phyloP scores from a whole-genome alignment of 2,113 vertebrate genomes.

The Lutjanus erythropterus region DNA sequence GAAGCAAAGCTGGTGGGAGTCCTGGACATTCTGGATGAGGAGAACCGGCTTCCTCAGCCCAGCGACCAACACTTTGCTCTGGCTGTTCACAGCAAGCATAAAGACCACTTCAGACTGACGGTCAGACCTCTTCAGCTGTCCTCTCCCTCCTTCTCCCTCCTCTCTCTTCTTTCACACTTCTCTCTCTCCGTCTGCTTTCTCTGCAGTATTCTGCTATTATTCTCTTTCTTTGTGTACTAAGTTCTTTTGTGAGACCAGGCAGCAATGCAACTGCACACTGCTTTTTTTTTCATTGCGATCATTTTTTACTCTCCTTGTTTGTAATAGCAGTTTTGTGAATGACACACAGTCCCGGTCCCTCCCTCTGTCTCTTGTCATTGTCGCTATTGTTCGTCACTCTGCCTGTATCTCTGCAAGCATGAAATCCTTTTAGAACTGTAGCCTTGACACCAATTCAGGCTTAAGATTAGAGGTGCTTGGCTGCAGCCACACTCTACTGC shows the following conservation, averaged over 20 bases:
- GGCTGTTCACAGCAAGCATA: conserved; percentile 94
- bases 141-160: neutral
- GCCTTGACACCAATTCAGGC: conserved; percentile 52
- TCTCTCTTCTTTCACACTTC: conserved; percentile 12
- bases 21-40: conserved; percentile 98
- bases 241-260: conserved; percentile 28
- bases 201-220: conserved; percentile 23
- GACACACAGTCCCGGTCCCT: conserved; percentile 26
- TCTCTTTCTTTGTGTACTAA: conserved; percentile 1
- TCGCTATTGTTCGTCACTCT: conserved; percentile 52
- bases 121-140: conserved; percentile 79
- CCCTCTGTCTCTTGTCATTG: conserved; percentile 36
- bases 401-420: conserved; percentile 51
- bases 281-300: conserved; percentile 44
- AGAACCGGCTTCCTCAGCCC: conserved; percentile 97
- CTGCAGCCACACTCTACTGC: conserved; percentile 25
- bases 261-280: neutral
- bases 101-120: conserved; percentile 96
- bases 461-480: conserved; percentile 42
- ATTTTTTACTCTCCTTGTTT: conserved; percentile 25
- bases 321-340: conserved; percentile 36
- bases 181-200: neutral
- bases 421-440: conserved; percentile 67
- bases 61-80: conserved; percentile 97
- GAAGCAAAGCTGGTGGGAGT: conserved; percentile 95